These are phyloP conservation scores for Scarus forsteni DNA, from an alignment of 2,797 vertebrate species.

Conservation along the genomic window DNA sequence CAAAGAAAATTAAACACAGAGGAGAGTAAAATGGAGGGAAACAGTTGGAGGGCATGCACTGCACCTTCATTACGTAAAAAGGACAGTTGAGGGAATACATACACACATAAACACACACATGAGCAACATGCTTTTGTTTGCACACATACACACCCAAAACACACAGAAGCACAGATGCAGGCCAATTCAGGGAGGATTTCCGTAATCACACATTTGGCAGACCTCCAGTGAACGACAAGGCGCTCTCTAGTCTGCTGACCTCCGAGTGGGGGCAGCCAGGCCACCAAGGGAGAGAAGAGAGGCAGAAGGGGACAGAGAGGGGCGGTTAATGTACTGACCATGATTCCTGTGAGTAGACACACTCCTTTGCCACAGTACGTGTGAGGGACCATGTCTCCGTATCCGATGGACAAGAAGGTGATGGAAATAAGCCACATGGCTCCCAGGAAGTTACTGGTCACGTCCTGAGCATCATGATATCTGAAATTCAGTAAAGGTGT, in stretches of 20 bases:
- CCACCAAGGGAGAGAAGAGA: neutral
- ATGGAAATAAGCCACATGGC: conserved; percentile 99
- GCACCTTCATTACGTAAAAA: conserved; percentile 81
- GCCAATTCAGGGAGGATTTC: conserved; percentile 72
- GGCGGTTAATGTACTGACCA: conserved; percentile 86
- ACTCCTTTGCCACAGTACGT: conserved; percentile 98
- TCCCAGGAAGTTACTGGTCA: conserved; percentile 98
- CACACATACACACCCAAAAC: conserved; percentile 58
- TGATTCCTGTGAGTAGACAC: conserved; percentile 97
- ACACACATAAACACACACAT: conserved; percentile 18
- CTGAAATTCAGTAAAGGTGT: conserved; percentile 71
- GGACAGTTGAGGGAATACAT: conserved; percentile 63
- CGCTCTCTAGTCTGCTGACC: conserved; percentile 71
- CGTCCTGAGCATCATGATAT: conserved; percentile 97
- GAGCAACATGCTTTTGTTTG: conserved; percentile 61
- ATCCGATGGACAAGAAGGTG: conserved; percentile 98
- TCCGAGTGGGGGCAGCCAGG: conserved; percentile 57
- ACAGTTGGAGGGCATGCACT: conserved; percentile 69
- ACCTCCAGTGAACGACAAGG: conserved; percentile 58
- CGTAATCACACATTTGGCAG: conserved; percentile 66
- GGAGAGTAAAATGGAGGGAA: conserved; percentile 14
- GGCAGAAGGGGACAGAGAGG: neutral
- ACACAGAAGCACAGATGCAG: conserved; percentile 70
- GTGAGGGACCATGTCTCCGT: conserved; percentile 98
- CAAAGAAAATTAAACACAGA: conserved; percentile 41